These are phyloP conservation scores for Poliocrania exsul DNA, from an alignment of 2,797 vertebrate genomes.

Conservation along the genomic window DNA sequence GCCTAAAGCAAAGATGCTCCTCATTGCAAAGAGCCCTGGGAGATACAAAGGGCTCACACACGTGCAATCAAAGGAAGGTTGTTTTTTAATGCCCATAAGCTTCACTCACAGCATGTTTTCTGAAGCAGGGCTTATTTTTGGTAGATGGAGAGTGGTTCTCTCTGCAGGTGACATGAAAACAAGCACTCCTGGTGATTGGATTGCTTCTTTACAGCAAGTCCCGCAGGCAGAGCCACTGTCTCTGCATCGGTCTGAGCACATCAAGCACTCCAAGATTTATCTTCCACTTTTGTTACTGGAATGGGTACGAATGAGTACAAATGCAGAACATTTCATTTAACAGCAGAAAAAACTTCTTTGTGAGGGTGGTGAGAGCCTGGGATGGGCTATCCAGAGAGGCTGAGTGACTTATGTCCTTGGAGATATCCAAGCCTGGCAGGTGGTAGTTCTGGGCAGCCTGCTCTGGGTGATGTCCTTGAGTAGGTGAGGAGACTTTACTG, in stretches of 20 bases:
- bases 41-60: neutral
- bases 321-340: neutral
- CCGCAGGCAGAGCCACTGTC: fast-evolving
- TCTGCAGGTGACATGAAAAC: neutral
- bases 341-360: neutral
- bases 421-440: neutral
- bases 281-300: neutral
- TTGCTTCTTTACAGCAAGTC: neutral
- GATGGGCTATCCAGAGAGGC: neutral
- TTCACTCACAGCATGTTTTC: neutral
- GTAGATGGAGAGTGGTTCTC: neutral
- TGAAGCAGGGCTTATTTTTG: neutral
- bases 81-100: neutral
- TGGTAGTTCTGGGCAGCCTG: neutral
- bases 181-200: neutral
- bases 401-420: neutral
- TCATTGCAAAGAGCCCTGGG: neutral
- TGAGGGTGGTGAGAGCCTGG: neutral
- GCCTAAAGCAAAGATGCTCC: neutral
- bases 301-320: neutral
- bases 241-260: neutral
- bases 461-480: neutral
- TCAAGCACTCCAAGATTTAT: neutral
- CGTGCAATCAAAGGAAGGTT: neutral
- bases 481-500: neutral